Evolutionary conservation across 2,888 invertebrate genomes (phyloP), one percentile per base, ranked within the genome.

Genomic region (Drosophila borealis): DNA sequence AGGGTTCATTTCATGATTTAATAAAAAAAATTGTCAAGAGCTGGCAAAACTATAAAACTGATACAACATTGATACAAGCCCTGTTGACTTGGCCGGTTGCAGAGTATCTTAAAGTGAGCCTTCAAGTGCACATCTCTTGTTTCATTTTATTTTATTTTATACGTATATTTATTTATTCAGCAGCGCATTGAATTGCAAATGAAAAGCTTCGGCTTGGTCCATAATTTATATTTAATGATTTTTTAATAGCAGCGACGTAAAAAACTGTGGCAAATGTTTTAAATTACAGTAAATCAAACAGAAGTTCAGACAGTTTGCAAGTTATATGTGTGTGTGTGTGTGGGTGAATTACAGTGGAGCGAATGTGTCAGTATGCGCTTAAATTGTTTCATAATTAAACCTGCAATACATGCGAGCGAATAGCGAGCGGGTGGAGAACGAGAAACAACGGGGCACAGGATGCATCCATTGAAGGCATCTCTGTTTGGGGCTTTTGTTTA

Each of bases 331-430:
- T 19, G 17, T 1, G 17, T 42, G 17, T 1, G 34, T 19, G 55
- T 59, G 55, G n/a, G 64, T n/a, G 29, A 41, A 45, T 4, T 34
- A 78, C 62, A 60, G 62, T 68, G 68, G 54, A 45, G 57, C 62
- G 59, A 54, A 61, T 68, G 45, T 46, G 64, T 76, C 44, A 84
- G 83, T 76, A 80, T 78, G 68, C 71, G 75, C 81, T 82, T 72
- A 84, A 82, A 82, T 78, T 81, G 82, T 80, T 78, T 74, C 72
- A 77, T 80, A 84, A 81, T 81, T 82, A 82, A 79, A 69, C 69
- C 70, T 19, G 63, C 63, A 65, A 59, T 57, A 48, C 45, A 55
- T 19, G 55, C 53, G 29, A 29, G 42, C 25, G 9, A 0, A 33
- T 10, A 51, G 13, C 39, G n/a, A 25, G 41, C 5, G 17, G 13